These are phyloP conservation scores for Nothobranchius furzeri DNA, from an alignment of 2,113 vertebrate genomes.

Conservation along the genomic window DNA sequence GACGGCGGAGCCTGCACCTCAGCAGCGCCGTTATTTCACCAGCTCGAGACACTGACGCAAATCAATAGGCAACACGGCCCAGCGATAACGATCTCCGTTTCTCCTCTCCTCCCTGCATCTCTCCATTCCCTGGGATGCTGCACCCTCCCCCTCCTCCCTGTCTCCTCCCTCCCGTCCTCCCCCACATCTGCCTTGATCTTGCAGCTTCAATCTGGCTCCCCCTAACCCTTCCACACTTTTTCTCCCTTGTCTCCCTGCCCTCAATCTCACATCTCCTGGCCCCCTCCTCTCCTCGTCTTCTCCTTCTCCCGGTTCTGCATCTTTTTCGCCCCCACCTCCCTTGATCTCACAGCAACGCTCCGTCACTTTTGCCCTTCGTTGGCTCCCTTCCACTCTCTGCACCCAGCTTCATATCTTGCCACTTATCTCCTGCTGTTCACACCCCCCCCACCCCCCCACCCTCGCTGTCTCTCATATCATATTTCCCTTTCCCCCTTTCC, in stretches of 20 bases:
- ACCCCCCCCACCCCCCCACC: constrained; percentile 3
- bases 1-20: constrained; percentile 61
- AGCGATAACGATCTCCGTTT: constrained; percentile 68
- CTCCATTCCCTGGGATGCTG: constrained; percentile 46
- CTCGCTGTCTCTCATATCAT: constrained; percentile 26
- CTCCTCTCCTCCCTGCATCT: constrained; percentile 57
- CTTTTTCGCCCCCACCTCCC: constrained; percentile 36
- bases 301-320: constrained; percentile 5
- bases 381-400: constrained; percentile 22
- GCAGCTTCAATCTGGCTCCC: constrained; percentile 56
- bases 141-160: constrained; percentile 19
- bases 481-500: constrained; percentile 33
- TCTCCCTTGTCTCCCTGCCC: constrained; percentile 41
- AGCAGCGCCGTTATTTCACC: constrained; percentile 58
- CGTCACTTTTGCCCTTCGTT: constrained; percentile 30
- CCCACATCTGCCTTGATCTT: constrained; percentile 68
- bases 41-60: constrained; percentile 60
- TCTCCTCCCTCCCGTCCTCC: constrained; percentile 29
- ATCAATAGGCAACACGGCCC: constrained; percentile 70
- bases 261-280: constrained; percentile 45
- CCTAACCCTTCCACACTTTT: constrained; percentile 35
- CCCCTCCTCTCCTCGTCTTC: constrained; percentile 5
- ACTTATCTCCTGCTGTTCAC: constrained; percentile 20
- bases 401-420: constrained; percentile 21
- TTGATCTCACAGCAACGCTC: constrained; percentile 41